phyloP scores from a whole-genome alignment of 1,140 invertebrate genomes.

The Aphelenchoides avenae region DNA sequence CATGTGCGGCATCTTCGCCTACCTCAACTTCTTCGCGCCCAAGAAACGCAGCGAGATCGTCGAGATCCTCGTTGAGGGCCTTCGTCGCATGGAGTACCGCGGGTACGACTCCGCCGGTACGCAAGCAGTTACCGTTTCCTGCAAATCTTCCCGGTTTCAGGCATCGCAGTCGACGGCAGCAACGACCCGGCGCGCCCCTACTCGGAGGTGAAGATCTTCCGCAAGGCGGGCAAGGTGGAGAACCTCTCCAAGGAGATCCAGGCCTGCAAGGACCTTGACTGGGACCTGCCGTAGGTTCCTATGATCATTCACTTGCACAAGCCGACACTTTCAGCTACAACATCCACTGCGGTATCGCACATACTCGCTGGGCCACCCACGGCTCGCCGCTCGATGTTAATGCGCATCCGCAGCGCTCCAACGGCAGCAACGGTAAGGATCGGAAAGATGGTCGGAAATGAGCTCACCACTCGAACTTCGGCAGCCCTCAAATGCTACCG shows the following conservation, averaged over 20 bases:
- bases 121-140: not conserved
- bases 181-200: constrained; percentile 61
- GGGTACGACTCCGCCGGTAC: constrained; percentile 85
- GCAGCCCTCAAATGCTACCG: too few species aligned
- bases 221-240: constrained; percentile 89
- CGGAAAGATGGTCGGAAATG: too few species aligned
- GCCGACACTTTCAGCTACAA: too few species aligned
- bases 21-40: constrained; percentile 94
- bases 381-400: constrained; percentile 86
- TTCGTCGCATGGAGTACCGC: constrained; percentile 94
- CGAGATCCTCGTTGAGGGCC: constrained; percentile 84
- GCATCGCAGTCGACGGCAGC: constrained; percentile 79
- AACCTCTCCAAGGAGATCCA: constrained; percentile 71
- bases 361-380: constrained; percentile 99
- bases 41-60: constrained; percentile 87
- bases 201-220: constrained; percentile 75
- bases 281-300: too few species aligned
- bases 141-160: too few species aligned
- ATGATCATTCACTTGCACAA: too few species aligned
- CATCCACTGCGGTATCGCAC: constrained; percentile 90
- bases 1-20: constrained; percentile 88
- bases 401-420: constrained; percentile 93
- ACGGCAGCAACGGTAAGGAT: constrained; percentile 69
- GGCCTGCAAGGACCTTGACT: constrained; percentile 65
- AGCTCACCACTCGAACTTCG: too few species aligned